Evolutionary conservation across 1,140 invertebrate genomes (phyloP), one percentile per base, ranked within the genome.

Genomic region (Battus philenor): DNA sequence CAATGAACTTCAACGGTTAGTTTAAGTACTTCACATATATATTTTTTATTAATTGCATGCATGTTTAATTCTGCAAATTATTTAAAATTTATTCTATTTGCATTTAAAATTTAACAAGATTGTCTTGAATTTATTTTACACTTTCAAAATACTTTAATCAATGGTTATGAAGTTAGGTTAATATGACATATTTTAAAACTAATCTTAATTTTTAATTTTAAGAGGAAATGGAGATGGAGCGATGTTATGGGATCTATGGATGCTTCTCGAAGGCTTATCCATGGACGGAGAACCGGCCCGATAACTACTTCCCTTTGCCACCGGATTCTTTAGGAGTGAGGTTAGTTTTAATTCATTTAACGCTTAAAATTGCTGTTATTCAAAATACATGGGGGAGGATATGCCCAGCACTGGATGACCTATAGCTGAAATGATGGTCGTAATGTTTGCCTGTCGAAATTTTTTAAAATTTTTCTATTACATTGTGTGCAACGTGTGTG

Each of bases 181-280:
- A 46, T 17, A 8, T 45, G n/a, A n/a, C n/a, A n/a, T n/a, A n/a
- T 29, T 26, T 39, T 9, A 17, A 9, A 33, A 33, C n/a, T n/a
- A n/a, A n/a, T n/a, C n/a, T n/a, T n/a, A n/a, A n/a, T n/a, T n/a
- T n/a, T n/a, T n/a, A n/a, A n/a, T n/a, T 52, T 29, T 47, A 52
- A 78, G 75, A 77, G 47, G 77, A 80, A 48, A 57, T 55, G 20
- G 80, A 84, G 47, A 31, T 73, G 24, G 81, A 85, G 48, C 59
- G 73, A 69, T 97, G 94, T 65, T 96, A 92, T 67, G 91, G 90
- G 1, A 88, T 90, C 0, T 95, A 93, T 51, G 95, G 94, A 2
- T 97, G 95, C 69, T 96, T 94, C 64, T 92, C 93, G 18, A 90
- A 95, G 27, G 90, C 88, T n/a, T 87, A 90, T 12, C 94, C 94